These are phyloP conservation scores for Heteromyza rotundicornis DNA, from an alignment of 2,888 invertebrate genomes.

Conservation along the genomic window DNA sequence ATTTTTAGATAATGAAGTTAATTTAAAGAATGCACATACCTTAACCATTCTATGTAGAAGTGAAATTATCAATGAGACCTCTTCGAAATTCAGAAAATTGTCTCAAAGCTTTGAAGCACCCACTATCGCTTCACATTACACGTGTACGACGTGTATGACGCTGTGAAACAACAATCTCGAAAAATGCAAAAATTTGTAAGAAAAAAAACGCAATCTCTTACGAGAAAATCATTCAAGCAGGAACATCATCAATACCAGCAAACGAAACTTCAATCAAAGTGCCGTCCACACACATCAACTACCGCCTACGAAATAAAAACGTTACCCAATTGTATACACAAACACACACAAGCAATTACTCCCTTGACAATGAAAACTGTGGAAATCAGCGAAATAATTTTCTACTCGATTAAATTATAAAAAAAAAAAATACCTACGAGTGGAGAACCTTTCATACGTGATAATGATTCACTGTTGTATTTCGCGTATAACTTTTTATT, in stretches of 20 bases:
- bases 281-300: background rate
- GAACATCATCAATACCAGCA: background rate
- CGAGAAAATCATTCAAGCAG: constrained; percentile 18
- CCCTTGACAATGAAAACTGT: constrained; percentile 22
- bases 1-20: too few species aligned
- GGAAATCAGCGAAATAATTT: constrained; percentile 14
- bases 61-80: too few species aligned
- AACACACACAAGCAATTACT: background rate
- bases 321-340: too few species aligned
- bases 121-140: background rate
- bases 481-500: too few species aligned
- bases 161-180: background rate
- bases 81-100: too few species aligned
- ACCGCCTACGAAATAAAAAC: too few species aligned
- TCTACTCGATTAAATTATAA: background rate
- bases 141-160: too few species aligned
- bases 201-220: background rate
- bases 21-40: too few species aligned
- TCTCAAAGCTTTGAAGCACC: too few species aligned
- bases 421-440: background rate
- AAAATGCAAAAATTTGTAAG: constrained; percentile 6
- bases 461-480: constrained; percentile 15
- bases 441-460: constrained; percentile 5
- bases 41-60: too few species aligned
- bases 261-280: constrained; percentile 4